Evolutionary conservation across 1,140 invertebrate species (phyloP).

Genomic region (Frieseomelitta varia): DNA sequence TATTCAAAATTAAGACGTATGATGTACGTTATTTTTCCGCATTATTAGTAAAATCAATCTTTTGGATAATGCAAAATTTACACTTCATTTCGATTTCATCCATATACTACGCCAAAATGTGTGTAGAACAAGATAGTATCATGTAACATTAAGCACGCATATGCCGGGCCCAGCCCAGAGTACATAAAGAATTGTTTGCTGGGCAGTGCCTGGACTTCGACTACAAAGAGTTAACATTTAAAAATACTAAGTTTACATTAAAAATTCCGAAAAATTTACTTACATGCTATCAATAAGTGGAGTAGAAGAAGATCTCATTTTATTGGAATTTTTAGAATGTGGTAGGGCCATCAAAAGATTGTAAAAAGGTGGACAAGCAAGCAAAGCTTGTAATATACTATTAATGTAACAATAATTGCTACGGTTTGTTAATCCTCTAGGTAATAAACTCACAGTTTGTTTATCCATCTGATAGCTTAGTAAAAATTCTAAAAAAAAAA

Average conservation of each 20-base stretch:
- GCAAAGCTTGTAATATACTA: constrained; percentile 93
- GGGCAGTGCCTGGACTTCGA: no score
- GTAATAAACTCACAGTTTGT: constrained; percentile 88
- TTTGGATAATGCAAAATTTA: no score
- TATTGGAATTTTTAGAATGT: constrained; percentile 83
- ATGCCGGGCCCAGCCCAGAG: no score
- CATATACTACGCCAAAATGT: no score
- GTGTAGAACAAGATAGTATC: no score
- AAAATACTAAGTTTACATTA: background rate
- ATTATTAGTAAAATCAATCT: no score
- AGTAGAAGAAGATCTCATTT: constrained; percentile 85
- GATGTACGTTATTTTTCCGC: no score
- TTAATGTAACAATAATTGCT: constrained; percentile 98
- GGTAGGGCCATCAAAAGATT: constrained; percentile 91
- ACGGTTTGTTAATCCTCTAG: constrained; percentile 93
- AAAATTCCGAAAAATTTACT: constrained; percentile 77
- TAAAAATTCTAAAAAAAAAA: constrained; percentile 86
- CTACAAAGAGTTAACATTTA: background rate
- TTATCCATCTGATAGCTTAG: constrained; percentile 88
- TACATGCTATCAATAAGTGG: constrained; percentile 96
- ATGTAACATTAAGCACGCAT: no score
- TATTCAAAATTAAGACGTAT: no score
- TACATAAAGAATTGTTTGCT: no score
- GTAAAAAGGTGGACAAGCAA: constrained; percentile 96
- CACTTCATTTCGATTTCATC: no score